Percentiles rank a stretch among this genome's conserved stretches.
phyloP scores from a whole-genome alignment of 2,113 vertebrate genomes.

The Barnardius zonarius region DNA sequence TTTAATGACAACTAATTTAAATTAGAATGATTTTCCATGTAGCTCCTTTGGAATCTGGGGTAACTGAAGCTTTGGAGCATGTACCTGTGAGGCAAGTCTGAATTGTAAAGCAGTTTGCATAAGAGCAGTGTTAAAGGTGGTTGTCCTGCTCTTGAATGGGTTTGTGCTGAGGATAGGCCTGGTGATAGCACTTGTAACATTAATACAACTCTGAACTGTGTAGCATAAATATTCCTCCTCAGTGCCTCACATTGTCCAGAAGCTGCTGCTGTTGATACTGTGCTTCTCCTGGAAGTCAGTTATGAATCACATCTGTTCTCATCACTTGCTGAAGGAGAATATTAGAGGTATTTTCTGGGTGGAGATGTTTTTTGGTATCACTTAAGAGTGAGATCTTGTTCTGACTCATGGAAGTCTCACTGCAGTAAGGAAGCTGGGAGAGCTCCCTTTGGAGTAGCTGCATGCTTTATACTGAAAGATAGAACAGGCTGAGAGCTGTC shows the following conservation, averaged over 20 bases:
- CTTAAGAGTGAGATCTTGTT: not conserved
- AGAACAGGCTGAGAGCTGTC: not conserved
- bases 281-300: not conserved
- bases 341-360: not conserved
- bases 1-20: not conserved
- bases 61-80: not conserved
- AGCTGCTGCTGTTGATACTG: not conserved
- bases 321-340: not conserved
- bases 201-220: not conserved
- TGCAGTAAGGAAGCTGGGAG: not conserved
- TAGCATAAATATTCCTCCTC: not conserved
- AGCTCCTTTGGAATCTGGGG: not conserved
- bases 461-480: not conserved
- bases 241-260: accelerated
- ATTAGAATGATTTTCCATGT: not conserved
- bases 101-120: not conserved
- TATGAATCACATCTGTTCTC: not conserved
- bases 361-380: not conserved
- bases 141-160: not conserved
- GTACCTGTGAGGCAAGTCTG: not conserved
- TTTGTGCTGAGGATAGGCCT: not conserved
- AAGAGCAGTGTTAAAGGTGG: not conserved
- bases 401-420: not conserved
- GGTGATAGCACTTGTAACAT: not conserved
- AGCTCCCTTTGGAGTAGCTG: accelerated